Conservation (phyloP, 2,797 vertebrate species). For the Anabas testudineus region DNA sequence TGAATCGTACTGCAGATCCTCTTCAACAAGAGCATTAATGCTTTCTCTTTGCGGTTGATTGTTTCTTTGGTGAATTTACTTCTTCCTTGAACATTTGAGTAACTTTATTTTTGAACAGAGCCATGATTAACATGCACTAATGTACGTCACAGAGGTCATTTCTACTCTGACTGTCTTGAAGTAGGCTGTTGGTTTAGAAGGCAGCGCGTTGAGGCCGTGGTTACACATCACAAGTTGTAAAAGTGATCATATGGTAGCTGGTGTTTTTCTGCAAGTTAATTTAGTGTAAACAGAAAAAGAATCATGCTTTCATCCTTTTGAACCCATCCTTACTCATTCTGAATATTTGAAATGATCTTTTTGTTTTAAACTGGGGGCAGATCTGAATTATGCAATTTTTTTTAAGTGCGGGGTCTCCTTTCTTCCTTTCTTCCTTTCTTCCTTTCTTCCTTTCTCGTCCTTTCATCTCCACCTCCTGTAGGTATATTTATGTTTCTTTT, state of each 20-base stretch:
- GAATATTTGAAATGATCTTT: slow-evolving; percentile 19
- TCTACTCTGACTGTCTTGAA: slow-evolving; percentile 32
- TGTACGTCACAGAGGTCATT: slow-evolving; percentile 17
- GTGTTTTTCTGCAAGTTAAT: slow-evolving; percentile 11
- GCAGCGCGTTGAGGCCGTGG: not conserved
- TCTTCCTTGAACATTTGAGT: slow-evolving; percentile 20
- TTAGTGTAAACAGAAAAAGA: not conserved
- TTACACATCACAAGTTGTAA: not conserved
- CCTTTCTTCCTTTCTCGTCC: no score
- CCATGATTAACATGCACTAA: slow-evolving; percentile 40
- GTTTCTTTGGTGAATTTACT: slow-evolving; percentile 31
- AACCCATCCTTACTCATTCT: slow-evolving; percentile 10
- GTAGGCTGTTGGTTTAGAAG: slow-evolving; percentile 8
- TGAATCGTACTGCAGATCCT: slow-evolving; percentile 16
- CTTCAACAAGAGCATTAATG: slow-evolving; percentile 26
- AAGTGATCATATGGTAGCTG: slow-evolving; percentile 1
- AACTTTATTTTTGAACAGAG: slow-evolving; percentile 46
- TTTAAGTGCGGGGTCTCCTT: slow-evolving; percentile 46
- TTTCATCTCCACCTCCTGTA: slow-evolving; percentile 53
- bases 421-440: no score
- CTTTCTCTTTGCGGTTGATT: slow-evolving; percentile 14
- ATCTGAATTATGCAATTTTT: slow-evolving; percentile 62
- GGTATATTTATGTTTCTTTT: slow-evolving; percentile 74
- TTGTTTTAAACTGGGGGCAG: slow-evolving; percentile 34
- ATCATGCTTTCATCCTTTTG: not conserved